Evolutionary conservation across 1,140 invertebrate genomes (phyloP), one percentile per base, ranked within the genome.

Genomic region (Lordiphosa clarofinis): DNA sequence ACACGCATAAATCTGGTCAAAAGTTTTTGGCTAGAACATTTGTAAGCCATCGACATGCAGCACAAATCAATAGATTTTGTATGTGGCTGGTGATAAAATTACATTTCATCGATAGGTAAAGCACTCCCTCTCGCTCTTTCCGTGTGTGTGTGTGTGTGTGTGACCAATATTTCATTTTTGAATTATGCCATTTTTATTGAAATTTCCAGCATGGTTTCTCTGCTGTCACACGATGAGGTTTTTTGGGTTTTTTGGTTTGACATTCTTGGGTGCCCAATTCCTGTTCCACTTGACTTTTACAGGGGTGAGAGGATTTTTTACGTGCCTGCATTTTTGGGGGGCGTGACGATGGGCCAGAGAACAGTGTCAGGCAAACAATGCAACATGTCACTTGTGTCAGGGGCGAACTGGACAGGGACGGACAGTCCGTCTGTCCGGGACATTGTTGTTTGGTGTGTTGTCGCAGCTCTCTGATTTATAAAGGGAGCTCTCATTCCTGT

Each of bases 121-220:
- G 7, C 13, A 15, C 24, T 46, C 7, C 1, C 39, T 31, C 11
- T 31, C 24, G 15, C 11, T 39, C 11, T 39, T 4, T 19, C 43
- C 31, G 54, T 38, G 44, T 69, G 56, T 59, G 54, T 38, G 54
- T 38, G 44, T 69, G 56, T 59, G 54, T 38, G 44, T 69, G 56
- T 59, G 46, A 67, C 71, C 70, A 81, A 81, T 82, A 81, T 74
- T 75, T 81, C 75, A 81, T 81, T 69, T 67, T 71, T 81, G 75
- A 81, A 67, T 81, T 81, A 81, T 81, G 75, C 66, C 66, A 75
- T 63, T 75, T 81, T 74, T 81, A 81, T 81, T 81, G 71, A 81
- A 81, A 81, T 81, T 81, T 81, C 44, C 71, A 75, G 57, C 54
- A 57, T 65, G 53, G 64, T 61, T 70, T 13, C 43, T 46, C 28